Base-by-base conservation (phyloP, 2,113 vertebrate genomes). In the Oncorhynchus mykiss region DNA sequence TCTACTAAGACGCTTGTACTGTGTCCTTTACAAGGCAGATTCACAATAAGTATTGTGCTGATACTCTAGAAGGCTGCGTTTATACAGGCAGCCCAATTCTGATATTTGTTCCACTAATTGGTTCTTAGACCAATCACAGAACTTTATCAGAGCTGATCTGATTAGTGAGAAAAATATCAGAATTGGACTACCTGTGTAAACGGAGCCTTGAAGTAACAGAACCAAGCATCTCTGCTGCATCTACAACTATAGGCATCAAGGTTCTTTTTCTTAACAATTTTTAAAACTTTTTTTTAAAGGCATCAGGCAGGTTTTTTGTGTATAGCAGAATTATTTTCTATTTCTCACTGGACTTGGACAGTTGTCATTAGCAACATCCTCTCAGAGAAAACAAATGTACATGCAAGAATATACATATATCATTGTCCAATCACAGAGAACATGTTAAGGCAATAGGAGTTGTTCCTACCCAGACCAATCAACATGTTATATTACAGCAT, bases 221-320 rank as follows among this genome's bases (percentile, higher is more conserved):
- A 64, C 76, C 92, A 93, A 94, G 91, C 94, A 39, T 84, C 86
- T 84, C 85, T 85, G 84, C 77, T 84, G 67, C 91, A 64, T 95
- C 94, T 96, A 96, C 31, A 82, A 91, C 95, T 97, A 96, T 86
- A 98, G 96, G 96, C 96, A 96, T 95, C 94, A 93, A 95, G 96
- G 96, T 88, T 82, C 82, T 83, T 71, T 1, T 31, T 31, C n/a
- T 31, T 1, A 31, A 31, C 1, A 4, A 1, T 31, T 31, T 31
- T 5, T 1, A 1, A 34, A 34, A 34, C 0, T 0, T 27, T 60
- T 88, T 94, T 94, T 88, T 89, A 95, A 95, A 98, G 96, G 97
- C 97, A 96, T 96, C 90, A 94, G 93, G 93, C 95, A 91, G 87
- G 93, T 92, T 92, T 80, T 93, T 91, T 95, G 96, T 98, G 96